Evolutionary conservation across 2,888 invertebrate species (phyloP).

Genomic region (Ditula angustiorana): DNA sequence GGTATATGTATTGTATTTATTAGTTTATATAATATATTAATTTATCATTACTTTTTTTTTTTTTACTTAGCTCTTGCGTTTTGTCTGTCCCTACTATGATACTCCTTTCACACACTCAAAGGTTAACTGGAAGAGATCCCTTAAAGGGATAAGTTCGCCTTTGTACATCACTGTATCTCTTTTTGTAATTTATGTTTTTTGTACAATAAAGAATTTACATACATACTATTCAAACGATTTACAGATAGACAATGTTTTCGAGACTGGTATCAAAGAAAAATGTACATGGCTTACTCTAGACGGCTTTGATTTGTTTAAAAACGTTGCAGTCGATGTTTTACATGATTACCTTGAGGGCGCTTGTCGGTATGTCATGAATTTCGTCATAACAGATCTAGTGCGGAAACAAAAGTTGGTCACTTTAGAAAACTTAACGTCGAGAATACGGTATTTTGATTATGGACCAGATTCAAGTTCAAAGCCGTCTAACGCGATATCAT

Average conservation of each 20-base stretch:
- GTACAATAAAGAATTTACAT: too few relatives aligned
- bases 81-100: too few relatives aligned
- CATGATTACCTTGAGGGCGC: slow-evolving; percentile 6
- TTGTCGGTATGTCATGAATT: slow-evolving; percentile 6
- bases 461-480: background rate
- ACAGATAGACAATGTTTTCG: background rate
- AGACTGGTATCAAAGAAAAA: slow-evolving; percentile 10
- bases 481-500: background rate
- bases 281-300: background rate
- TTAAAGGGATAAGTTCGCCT: too few relatives aligned
- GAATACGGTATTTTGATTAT: slow-evolving; percentile 10
- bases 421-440: slow-evolving; percentile 3
- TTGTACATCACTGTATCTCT: too few relatives aligned
- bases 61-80: too few relatives aligned
- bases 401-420: background rate
- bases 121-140: too few relatives aligned
- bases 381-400: background rate
- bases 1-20: too few relatives aligned
- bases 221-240: background rate
- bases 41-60: too few relatives aligned
- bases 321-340: slow-evolving; percentile 16
- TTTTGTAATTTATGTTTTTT: too few relatives aligned
- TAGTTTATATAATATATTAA: too few relatives aligned
- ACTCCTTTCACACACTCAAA: too few relatives aligned
- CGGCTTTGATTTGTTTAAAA: slow-evolving; percentile 5